These are phyloP conservation scores for Clivina fossor DNA, from an alignment of 2,888 invertebrate species.

Conservation along the genomic window DNA sequence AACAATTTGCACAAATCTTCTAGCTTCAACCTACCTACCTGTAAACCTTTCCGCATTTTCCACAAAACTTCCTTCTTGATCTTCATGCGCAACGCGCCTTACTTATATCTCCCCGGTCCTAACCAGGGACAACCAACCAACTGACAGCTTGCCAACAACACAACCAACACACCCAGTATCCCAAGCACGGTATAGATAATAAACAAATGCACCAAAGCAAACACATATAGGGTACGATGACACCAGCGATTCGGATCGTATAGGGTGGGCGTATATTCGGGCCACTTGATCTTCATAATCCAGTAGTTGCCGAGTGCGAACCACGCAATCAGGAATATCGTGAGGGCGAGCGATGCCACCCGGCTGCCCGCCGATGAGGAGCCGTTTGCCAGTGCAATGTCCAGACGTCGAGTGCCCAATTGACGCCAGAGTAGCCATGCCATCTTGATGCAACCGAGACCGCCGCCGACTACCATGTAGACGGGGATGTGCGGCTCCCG, in stretches of 20 bases:
- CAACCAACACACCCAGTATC: slow-evolving; percentile 58
- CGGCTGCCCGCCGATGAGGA: slow-evolving; percentile 58
- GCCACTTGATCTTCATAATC: slow-evolving; percentile 76
- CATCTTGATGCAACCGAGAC: slow-evolving; percentile 71
- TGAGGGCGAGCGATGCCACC: slow-evolving; percentile 67
- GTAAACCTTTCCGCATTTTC: slow-evolving; percentile 60
- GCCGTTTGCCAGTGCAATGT: slow-evolving; percentile 54
- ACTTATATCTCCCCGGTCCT: slow-evolving; percentile 65
- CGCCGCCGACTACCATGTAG: slow-evolving; percentile 83
- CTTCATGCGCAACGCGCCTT: slow-evolving; percentile 53
- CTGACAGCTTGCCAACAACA: slow-evolving; percentile 68
- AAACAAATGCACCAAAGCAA: slow-evolving; percentile 71
- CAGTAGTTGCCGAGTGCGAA: slow-evolving; percentile 79
- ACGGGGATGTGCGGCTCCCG: slow-evolving; percentile 75
- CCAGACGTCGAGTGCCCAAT: slow-evolving; percentile 60
- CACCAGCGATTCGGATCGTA: slow-evolving; percentile 82
- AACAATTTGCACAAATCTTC: too few relatives aligned
- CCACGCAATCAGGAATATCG: slow-evolving; percentile 72
- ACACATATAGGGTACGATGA: slow-evolving; percentile 74
- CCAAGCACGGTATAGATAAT: slow-evolving; percentile 68
- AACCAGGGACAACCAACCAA: slow-evolving; percentile 72
- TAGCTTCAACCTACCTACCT: slow-evolving; percentile 44
- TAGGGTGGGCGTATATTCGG: slow-evolving; percentile 69
- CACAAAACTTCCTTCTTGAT: slow-evolving; percentile 58
- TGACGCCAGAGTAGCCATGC: slow-evolving; percentile 68